Conservation (phyloP, 2,113 vertebrate genomes). For the Pangasianodon gigas region DNA sequence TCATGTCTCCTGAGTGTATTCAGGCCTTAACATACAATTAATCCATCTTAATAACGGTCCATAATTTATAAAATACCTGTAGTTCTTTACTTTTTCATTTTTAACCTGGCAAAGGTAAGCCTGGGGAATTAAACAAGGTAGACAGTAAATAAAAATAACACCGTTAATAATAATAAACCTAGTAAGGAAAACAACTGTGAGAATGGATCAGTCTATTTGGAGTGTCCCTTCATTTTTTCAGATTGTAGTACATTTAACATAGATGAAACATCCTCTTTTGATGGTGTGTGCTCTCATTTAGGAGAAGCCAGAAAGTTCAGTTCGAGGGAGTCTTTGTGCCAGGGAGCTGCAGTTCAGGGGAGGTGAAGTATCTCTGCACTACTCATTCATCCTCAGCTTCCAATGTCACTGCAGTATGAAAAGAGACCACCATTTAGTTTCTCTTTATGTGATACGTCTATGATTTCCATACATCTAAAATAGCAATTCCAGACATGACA, state of each 20-base stretch:
- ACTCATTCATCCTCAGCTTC: neutral
- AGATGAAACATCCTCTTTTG: slow-evolving; percentile 34
- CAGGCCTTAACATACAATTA: slow-evolving; percentile 21
- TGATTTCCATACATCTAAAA: slow-evolving; percentile 30
- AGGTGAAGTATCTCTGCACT: slow-evolving; percentile 28
- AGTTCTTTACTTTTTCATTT: slow-evolving; percentile 10
- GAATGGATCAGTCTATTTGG: slow-evolving; percentile 61
- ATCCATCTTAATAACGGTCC: neutral
- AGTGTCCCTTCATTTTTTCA: slow-evolving; percentile 36
- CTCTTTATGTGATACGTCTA: slow-evolving; percentile 16
- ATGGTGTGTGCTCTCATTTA: slow-evolving; percentile 45
- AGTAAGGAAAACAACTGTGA: slow-evolving; percentile 44
- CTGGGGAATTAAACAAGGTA: slow-evolving; percentile 68
- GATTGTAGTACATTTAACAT: slow-evolving; percentile 39
- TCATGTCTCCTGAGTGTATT: slow-evolving; percentile 26
- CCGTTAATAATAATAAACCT: slow-evolving; percentile 61
- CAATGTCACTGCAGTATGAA: slow-evolving; percentile 21
- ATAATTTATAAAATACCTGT: slow-evolving; percentile 31
- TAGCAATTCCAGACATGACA: slow-evolving; percentile 21
- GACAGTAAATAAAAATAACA: slow-evolving; percentile 48
- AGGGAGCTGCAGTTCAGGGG: slow-evolving; percentile 22
- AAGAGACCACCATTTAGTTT: slow-evolving; percentile 6
- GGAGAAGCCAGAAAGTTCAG: slow-evolving; percentile 34
- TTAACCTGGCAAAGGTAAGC: slow-evolving; percentile 17
- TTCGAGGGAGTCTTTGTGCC: slow-evolving; percentile 28